Evolutionary conservation across 2,888 invertebrate genomes (phyloP).

Genomic region (Troides aeacus): DNA sequence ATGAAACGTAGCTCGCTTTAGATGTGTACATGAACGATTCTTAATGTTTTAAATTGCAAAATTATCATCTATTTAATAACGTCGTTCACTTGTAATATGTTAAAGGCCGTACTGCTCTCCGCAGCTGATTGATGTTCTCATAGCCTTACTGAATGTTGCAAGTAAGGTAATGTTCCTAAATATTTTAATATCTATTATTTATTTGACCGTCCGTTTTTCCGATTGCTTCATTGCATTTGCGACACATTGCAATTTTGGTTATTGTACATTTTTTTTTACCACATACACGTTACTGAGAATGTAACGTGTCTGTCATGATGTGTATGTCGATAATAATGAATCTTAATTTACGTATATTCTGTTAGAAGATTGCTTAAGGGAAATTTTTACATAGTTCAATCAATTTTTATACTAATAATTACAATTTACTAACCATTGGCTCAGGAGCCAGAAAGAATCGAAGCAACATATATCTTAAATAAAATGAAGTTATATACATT

Average conservation of each 20-base stretch:
- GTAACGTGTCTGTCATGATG: not conserved
- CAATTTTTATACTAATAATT: no score
- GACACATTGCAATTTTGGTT: not conserved
- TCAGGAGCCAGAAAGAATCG: no score
- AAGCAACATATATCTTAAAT: no score
- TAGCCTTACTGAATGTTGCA: conserved; percentile 53
- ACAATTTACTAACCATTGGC: no score
- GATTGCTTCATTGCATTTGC: conserved; percentile 3
- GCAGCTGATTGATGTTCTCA: conserved; percentile 63
- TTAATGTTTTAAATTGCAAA: conserved; percentile 35
- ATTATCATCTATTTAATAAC: conserved; percentile 56
- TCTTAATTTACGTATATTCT: no score
- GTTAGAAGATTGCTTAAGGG: no score
- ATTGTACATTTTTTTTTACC: not conserved
- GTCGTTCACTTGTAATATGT: conserved; percentile 51
- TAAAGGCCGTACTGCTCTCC: conserved; percentile 55
- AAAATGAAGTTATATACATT: no score
- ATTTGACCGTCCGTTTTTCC: not conserved
- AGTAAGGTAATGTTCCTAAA: conserved; percentile 30
- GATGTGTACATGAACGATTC: conserved; percentile 43
- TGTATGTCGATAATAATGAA: not conserved
- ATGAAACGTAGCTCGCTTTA: conserved; percentile 46
- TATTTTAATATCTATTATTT: conserved; percentile 27
- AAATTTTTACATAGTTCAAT: not conserved
- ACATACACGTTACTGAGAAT: not conserved